These are phyloP conservation scores for Stichodactyla helianthus DNA, from an alignment of 64 coral and sea anemone genomes.

Conservation along the genomic window DNA sequence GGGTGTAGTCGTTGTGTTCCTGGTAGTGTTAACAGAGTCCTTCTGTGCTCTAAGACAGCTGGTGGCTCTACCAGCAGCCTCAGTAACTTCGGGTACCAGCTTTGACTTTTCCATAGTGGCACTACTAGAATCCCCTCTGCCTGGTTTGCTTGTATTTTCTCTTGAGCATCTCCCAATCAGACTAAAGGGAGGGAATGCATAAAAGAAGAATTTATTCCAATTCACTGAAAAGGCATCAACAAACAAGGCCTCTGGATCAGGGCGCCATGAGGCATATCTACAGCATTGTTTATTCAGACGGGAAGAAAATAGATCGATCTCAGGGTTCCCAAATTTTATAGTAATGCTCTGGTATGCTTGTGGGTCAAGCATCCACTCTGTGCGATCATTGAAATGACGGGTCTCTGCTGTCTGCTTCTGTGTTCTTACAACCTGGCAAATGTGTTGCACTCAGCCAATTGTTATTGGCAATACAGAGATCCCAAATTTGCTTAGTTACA, in stretches of 20 bases:
- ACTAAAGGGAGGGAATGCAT: slow-evolving; percentile 43
- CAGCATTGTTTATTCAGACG: slow-evolving; percentile 1
- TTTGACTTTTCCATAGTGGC: slow-evolving; percentile 31
- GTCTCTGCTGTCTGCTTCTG: slow-evolving; percentile 17
- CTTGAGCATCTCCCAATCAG: slow-evolving; percentile 7
- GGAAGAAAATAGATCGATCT: slow-evolving; percentile 37
- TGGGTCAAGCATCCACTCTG: slow-evolving; percentile 26
- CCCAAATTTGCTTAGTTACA: slow-evolving; percentile 38
- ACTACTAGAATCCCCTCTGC: slow-evolving; percentile 20
- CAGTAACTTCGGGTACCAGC: slow-evolving; percentile 9
- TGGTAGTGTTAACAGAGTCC: neutral
- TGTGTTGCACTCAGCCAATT: slow-evolving; percentile 41
- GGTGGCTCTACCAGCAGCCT: too few relatives aligned
- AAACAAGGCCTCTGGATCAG: slow-evolving; percentile 18
- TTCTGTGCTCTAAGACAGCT: neutral
- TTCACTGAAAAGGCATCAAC: slow-evolving; percentile 40
- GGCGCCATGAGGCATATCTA: slow-evolving; percentile 1
- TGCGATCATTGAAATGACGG: neutral
- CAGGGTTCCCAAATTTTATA: slow-evolving; percentile 9
- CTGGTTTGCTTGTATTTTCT: slow-evolving; percentile 11
- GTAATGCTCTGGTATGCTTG: neutral
- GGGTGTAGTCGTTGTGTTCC: too few relatives aligned
- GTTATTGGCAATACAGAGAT: slow-evolving; percentile 14
- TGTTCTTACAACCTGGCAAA: slow-evolving; percentile 15
- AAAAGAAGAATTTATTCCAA: slow-evolving; percentile 34